phyloP scores from a whole-genome alignment of 2,113 vertebrate species.

The Tautogolabrus adspersus region DNA sequence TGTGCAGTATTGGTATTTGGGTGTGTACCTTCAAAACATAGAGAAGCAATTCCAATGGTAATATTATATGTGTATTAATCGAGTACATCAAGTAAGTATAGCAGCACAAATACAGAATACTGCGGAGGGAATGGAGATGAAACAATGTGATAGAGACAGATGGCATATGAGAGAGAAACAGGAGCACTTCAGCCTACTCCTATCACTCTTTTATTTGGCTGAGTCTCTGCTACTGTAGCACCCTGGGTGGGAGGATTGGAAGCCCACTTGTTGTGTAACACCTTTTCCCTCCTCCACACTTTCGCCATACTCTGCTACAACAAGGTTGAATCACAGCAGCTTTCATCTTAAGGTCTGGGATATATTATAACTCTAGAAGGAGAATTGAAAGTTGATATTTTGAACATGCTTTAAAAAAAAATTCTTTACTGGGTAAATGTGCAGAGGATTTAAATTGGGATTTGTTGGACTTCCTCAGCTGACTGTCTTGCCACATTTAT shows the following conservation, averaged over 20 bases:
- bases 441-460: not conserved
- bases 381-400: not conserved
- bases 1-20: constrained; percentile 40
- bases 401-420: not conserved
- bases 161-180: constrained; percentile 47
- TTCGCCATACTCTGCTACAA: constrained; percentile 54
- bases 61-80: not conserved
- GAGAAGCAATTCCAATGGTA: not conserved
- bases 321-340: constrained; percentile 59
- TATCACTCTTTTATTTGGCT: constrained; percentile 57
- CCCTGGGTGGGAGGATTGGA: constrained; percentile 64
- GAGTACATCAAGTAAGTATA: not conserved
- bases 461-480: not conserved
- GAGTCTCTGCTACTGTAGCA: constrained; percentile 44
- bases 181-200: constrained; percentile 59
- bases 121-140: constrained; percentile 30
- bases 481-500: not conserved
- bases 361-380: constrained; percentile 2
- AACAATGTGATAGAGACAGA: constrained; percentile 42
- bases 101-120: constrained; percentile 9
- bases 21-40: constrained; percentile 37
- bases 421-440: not conserved
- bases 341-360: constrained; percentile 52
- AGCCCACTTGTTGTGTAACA: constrained; percentile 74
- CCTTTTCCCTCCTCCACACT: constrained; percentile 69